Evolutionary conservation across 2,113 vertebrate species (phyloP).

Genomic region (Hyperopisus bebe): DNA sequence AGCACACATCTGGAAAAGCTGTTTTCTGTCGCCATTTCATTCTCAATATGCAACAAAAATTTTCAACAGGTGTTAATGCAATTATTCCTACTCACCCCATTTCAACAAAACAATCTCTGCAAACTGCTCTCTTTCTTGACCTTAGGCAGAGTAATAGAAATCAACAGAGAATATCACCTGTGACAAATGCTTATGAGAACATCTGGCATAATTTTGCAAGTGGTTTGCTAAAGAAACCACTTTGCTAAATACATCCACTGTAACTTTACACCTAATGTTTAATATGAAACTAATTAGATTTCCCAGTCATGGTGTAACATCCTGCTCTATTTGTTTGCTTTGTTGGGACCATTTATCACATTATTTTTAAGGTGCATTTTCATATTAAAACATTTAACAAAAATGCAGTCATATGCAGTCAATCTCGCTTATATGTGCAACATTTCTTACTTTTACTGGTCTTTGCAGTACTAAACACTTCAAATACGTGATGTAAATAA

Average conservation of each 20-base stretch:
- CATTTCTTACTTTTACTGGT: neutral
- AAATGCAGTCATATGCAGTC: neutral
- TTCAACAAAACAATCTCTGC: neutral
- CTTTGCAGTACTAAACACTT: neutral
- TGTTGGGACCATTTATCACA: neutral
- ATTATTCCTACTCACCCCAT: neutral
- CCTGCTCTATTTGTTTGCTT: neutral
- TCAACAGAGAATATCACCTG: neutral
- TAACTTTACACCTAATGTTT: neutral
- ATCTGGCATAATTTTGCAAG: neutral
- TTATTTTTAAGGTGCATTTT: neutral
- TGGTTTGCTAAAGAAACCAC: neutral
- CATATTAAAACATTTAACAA: neutral
- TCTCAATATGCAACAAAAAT: neutral
- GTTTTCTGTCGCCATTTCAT: neutral
- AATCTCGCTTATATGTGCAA: neutral
- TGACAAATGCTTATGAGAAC: neutral
- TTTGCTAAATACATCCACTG: neutral
- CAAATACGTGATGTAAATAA: neutral
- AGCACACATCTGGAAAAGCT: conserved; percentile 16
- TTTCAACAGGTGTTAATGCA: conserved; percentile 17
- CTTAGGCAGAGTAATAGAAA: neutral
- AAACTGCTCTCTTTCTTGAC: neutral
- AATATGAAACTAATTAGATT: neutral
- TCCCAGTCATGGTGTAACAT: neutral